Conservation (phyloP, 2,113 vertebrate species). For the Rattus rattus region DNA sequence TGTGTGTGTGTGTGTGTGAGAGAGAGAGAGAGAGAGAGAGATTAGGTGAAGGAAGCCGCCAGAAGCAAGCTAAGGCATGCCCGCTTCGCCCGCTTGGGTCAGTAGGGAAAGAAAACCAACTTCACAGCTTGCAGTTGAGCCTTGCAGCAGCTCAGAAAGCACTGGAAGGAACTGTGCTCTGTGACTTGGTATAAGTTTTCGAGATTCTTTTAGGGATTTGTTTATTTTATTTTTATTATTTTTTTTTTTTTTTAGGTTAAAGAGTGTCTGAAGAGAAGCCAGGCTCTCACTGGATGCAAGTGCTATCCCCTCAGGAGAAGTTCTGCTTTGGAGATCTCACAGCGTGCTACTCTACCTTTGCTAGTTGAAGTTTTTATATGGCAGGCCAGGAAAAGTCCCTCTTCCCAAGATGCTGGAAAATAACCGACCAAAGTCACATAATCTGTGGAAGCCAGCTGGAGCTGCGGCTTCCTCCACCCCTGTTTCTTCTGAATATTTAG, state of each 20-base stretch:
- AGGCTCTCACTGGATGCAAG: not conserved
- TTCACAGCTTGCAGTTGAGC: slow-evolving; percentile 58
- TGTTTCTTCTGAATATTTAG: not conserved
- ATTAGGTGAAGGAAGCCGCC: not conserved
- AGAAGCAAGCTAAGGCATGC: not conserved
- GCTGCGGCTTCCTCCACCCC: not conserved
- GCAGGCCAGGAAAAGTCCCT: not conserved
- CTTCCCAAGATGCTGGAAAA: not conserved
- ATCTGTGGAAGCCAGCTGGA: not conserved
- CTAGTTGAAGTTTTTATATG: not conserved
- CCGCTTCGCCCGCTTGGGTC: rapidly evolving
- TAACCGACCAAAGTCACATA: not conserved
- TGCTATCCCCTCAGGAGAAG: rapidly evolving
- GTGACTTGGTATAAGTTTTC: slow-evolving; percentile 87
- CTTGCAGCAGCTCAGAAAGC: not conserved
- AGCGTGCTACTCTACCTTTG: not conserved
- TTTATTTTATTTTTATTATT: slow-evolving; percentile 71
- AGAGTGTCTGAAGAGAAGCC: slow-evolving; percentile 48
- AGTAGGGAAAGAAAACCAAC: not conserved
- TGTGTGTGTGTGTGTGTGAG: not conserved
- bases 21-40: too few species aligned
- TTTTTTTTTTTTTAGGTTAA: slow-evolving; percentile 79
- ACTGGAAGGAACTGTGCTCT: slow-evolving; percentile 39
- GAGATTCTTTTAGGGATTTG: slow-evolving; percentile 70
- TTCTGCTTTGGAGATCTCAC: not conserved